These are phyloP conservation scores for Drosophila kokeensis DNA, from an alignment of 2,888 invertebrate species.

Conservation along the genomic window DNA sequence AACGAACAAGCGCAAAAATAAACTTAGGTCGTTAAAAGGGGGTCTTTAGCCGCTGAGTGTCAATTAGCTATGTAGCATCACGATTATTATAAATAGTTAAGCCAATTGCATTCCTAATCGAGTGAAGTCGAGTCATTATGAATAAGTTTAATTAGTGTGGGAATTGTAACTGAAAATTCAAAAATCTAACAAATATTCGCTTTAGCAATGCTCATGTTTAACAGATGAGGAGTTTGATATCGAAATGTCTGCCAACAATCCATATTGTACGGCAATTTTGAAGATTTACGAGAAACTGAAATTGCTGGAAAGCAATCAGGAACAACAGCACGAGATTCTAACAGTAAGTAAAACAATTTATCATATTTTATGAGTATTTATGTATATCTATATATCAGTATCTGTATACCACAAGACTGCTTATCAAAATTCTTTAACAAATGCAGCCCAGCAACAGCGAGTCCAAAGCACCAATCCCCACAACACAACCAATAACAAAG, in stretches of 20 bases:
- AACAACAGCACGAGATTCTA: neutral
- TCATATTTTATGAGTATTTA: neutral
- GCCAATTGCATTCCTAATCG: neutral
- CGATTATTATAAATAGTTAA: neutral
- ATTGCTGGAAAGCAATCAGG: slow-evolving; percentile 1
- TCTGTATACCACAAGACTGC: slow-evolving; percentile 15
- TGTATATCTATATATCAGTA: too few species aligned
- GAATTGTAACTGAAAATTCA: neutral
- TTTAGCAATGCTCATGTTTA: slow-evolving; percentile 54
- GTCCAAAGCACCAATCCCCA: slow-evolving; percentile 37
- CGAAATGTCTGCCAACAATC: slow-evolving; percentile 50
- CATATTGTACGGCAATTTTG: slow-evolving; percentile 67
- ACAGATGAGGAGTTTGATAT: slow-evolving; percentile 65
- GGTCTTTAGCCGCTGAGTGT: neutral
- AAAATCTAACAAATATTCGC: neutral
- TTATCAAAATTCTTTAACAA: slow-evolving; percentile 37
- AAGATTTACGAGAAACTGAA: slow-evolving; percentile 39
- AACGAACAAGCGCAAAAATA: neutral
- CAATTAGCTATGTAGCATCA: neutral
- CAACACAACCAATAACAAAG: slow-evolving; percentile 22
- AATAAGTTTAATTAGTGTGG: neutral
- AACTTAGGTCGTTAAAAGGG: neutral
- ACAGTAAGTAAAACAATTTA: slow-evolving; percentile 25
- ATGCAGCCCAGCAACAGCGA: slow-evolving; percentile 51
- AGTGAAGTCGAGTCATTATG: neutral